Conservation (phyloP, 2,113 vertebrate genomes). For the Perca fluviatilis region DNA sequence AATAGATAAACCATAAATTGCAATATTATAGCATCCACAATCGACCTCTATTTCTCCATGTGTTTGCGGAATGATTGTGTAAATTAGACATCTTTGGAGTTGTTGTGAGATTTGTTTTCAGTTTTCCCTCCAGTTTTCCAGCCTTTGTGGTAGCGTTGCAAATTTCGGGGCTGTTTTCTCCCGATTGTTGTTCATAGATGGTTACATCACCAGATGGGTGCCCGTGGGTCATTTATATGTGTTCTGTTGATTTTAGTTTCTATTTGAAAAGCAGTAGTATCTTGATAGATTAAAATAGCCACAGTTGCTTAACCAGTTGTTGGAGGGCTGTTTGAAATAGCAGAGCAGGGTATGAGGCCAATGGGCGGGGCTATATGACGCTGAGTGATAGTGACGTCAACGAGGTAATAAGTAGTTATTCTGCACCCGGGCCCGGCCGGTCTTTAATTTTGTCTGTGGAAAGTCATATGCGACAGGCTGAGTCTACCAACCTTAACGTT, state of each 20-base stretch:
- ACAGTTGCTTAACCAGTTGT: conserved; percentile 34
- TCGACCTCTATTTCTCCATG: background rate
- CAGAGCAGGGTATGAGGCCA: background rate
- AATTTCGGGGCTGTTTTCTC: background rate
- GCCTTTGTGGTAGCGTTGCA: background rate
- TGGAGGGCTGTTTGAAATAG: conserved; percentile 8
- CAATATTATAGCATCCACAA: background rate
- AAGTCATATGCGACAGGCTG: conserved; percentile 17
- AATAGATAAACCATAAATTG: background rate
- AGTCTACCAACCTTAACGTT: background rate
- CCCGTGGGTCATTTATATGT: too few species aligned
- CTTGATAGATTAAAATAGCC: background rate
- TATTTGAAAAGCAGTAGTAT: too few species aligned
- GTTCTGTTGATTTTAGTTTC: too few species aligned
- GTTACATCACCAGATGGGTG: background rate
- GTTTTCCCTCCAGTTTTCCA: background rate
- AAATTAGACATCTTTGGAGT: background rate
- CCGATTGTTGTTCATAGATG: too few species aligned
- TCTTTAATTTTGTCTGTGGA: conserved; percentile 42
- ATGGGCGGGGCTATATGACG: conserved; percentile 60
- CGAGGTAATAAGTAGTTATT: conserved; percentile 67
- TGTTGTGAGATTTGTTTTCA: background rate
- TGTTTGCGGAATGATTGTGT: background rate
- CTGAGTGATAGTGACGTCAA: conserved; percentile 41
- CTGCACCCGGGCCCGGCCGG: background rate